Conservation (phyloP, 2,113 vertebrate genomes). For the Stigmatopora nigra region DNA sequence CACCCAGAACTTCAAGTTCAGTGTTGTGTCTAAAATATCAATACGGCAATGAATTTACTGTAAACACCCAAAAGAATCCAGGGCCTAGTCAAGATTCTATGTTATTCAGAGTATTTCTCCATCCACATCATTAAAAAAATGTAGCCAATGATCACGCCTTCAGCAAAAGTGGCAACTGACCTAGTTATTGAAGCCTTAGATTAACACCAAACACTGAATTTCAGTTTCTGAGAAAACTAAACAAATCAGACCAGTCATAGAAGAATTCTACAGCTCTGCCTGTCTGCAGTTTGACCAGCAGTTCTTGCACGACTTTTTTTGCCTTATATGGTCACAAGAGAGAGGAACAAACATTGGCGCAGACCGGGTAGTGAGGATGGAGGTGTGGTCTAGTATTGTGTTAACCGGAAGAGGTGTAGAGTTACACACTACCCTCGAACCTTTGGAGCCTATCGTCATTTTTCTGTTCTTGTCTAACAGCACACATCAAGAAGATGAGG, state of each 20-base stretch:
- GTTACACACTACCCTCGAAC: slow-evolving; percentile 54
- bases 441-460: slow-evolving; percentile 50
- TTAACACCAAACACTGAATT: slow-evolving; percentile 37
- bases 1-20: slow-evolving; percentile 29
- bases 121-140: slow-evolving; percentile 4
- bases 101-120: slow-evolving; percentile 4
- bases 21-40: slow-evolving; percentile 51
- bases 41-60: slow-evolving; percentile 56
- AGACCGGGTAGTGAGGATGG: slow-evolving; percentile 39
- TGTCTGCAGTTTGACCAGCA: slow-evolving; percentile 46
- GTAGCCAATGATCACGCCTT: slow-evolving; percentile 4
- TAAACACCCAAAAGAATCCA: slow-evolving; percentile 43
- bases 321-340: slow-evolving; percentile 75
- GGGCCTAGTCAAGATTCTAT: slow-evolving; percentile 23
- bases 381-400: slow-evolving; percentile 71
- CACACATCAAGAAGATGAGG: slow-evolving; percentile 24
- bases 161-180: slow-evolving; percentile 19
- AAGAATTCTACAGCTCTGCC: slow-evolving; percentile 50
- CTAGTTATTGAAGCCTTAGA: not conserved
- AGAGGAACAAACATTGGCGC: slow-evolving; percentile 43
- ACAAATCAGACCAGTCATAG: slow-evolving; percentile 9
- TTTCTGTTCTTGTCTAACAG: slow-evolving; percentile 8
- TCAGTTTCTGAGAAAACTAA: slow-evolving; percentile 19
- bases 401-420: slow-evolving; percentile 65
- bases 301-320: slow-evolving; percentile 53